Conservation (phyloP, 2,113 vertebrate species). For the Hippocampus comes region DNA sequence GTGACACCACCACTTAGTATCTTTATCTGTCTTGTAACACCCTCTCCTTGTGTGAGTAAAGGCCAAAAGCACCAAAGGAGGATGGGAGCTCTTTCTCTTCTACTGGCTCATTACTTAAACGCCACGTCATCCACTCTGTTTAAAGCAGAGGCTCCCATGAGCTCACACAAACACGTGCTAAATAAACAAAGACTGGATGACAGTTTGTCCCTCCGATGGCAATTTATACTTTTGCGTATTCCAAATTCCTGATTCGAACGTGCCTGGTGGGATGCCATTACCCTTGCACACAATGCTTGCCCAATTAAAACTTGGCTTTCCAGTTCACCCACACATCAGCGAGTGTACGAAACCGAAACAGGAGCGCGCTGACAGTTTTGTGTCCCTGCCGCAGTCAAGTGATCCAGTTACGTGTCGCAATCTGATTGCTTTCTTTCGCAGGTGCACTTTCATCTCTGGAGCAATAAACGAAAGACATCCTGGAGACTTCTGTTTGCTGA, state of each 20-base stretch:
- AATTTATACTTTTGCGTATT: constrained; percentile 21
- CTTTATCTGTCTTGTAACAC: constrained; percentile 21
- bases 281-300: constrained; percentile 5
- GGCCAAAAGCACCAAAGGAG: constrained; percentile 28
- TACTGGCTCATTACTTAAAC: neutral
- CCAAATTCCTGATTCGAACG: constrained; percentile 21
- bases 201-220: constrained; percentile 5
- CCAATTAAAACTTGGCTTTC: constrained; percentile 54
- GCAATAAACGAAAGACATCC: constrained; percentile 18
- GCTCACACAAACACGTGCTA: constrained; percentile 1
- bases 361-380: constrained; percentile 21
- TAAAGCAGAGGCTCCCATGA: constrained; percentile 18
- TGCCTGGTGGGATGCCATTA: neutral
- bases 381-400: constrained; percentile 17
- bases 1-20: neutral
- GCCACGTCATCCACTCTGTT: neutral
- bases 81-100: constrained; percentile 37
- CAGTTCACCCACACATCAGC: constrained; percentile 41
- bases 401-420: constrained; percentile 14
- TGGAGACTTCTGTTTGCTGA: constrained; percentile 13
- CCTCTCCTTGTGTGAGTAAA: constrained; percentile 23
- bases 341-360: constrained; percentile 30
- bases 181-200: constrained; percentile 4
- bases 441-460: constrained; percentile 5
- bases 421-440: constrained; percentile 2